Evolutionary conservation across 2,113 vertebrate species (phyloP).

Genomic region (Rissa tridactyla): DNA sequence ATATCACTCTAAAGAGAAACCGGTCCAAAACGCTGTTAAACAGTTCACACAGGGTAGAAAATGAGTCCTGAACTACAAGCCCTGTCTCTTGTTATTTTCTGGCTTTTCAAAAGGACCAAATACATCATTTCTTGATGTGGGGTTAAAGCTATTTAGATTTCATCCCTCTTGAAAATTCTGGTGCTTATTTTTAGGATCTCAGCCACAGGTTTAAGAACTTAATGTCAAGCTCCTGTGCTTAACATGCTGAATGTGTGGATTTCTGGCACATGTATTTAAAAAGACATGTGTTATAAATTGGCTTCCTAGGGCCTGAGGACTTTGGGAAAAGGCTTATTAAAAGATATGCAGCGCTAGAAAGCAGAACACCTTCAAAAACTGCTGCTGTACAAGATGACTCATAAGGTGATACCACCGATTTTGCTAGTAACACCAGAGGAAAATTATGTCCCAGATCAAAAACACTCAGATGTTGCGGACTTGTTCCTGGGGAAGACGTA

Average conservation of each 20-base stretch:
- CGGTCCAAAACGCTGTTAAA: not conserved
- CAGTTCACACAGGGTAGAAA: not conserved
- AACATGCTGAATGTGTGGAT: not conserved
- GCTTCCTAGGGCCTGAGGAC: constrained; percentile 23
- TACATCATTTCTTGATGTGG: not conserved
- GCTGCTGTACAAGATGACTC: constrained; percentile 24
- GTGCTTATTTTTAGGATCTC: constrained; percentile 31
- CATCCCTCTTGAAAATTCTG: not conserved
- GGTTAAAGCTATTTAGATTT: not conserved
- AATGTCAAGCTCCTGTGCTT: not conserved
- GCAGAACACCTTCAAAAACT: constrained; percentile 19
- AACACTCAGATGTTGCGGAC: not conserved
- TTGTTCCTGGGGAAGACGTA: constrained; percentile 42
- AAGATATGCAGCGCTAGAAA: constrained; percentile 1
- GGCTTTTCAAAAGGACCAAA: not conserved
- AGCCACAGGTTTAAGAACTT: constrained; percentile 5
- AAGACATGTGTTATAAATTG: constrained; percentile 24
- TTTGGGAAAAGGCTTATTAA: constrained; percentile 22
- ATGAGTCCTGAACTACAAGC: not conserved
- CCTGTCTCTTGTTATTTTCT: not conserved
- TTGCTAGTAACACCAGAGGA: constrained; percentile 28
- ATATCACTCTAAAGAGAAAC: not conserved
- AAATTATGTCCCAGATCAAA: constrained; percentile 49
- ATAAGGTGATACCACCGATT: not conserved
- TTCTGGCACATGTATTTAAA: constrained; percentile 15